Conservation (phyloP, 1,140 invertebrate species). For the Rhyacophila brunnea region DNA sequence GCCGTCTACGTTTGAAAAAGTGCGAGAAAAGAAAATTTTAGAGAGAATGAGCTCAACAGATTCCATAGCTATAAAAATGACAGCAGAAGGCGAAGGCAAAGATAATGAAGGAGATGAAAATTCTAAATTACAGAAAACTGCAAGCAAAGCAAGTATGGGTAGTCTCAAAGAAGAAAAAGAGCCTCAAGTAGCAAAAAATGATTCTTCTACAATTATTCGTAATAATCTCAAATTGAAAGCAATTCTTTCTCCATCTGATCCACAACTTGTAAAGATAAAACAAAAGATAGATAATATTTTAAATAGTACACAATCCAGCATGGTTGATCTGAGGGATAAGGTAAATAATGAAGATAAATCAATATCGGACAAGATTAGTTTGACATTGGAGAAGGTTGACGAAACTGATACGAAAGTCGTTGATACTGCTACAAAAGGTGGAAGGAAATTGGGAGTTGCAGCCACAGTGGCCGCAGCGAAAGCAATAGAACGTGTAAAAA, state of each 20-base stretch:
- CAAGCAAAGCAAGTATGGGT: conserved; percentile 38
- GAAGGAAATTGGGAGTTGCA: conserved; percentile 38
- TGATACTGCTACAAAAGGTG: too few relatives aligned
- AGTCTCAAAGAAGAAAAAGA: conserved; percentile 33
- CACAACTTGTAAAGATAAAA: conserved; percentile 50
- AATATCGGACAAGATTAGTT: conserved; percentile 41
- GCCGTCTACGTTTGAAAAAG: conserved; percentile 50
- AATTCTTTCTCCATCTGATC: conserved; percentile 48
- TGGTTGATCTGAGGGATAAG: conserved; percentile 30
- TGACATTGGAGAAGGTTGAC: conserved; percentile 39
- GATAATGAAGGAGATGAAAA: conserved; percentile 39
- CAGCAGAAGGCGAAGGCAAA: conserved; percentile 41
- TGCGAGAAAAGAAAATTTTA: conserved; percentile 51
- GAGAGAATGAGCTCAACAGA: conserved; percentile 52
- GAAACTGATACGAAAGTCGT: conserved; percentile 39
- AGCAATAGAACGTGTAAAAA: conserved; percentile 37
- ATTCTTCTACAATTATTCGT: conserved; percentile 34
- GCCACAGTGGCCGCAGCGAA: conserved; percentile 46
- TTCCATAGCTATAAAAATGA: conserved; percentile 42
- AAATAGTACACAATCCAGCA: conserved; percentile 39
- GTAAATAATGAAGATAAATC: conserved; percentile 32
- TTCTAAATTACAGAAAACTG: conserved; percentile 34
- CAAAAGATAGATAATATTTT: conserved; percentile 53
- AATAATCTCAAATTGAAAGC: conserved; percentile 48
- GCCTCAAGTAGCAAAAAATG: conserved; percentile 32